Conservation (phyloP, 2,888 invertebrate species). For the Lomographa bimaculata region DNA sequence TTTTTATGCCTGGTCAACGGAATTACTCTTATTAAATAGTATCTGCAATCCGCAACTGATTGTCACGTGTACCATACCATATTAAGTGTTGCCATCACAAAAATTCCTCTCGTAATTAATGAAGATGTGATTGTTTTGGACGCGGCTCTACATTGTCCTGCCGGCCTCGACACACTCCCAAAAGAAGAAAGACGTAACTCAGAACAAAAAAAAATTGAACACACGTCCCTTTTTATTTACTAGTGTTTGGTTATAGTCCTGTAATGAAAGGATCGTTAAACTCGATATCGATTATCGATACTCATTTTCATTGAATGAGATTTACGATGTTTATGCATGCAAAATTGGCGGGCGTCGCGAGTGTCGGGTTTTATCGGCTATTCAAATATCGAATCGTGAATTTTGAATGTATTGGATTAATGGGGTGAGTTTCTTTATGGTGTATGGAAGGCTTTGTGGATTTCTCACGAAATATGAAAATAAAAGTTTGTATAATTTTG, state of each 20-base stretch:
- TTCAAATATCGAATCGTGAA: constrained; percentile 65
- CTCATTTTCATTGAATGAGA: constrained; percentile 72
- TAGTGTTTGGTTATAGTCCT: constrained; percentile 43
- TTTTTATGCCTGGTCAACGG: constrained; percentile 24
- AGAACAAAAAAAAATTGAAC: not conserved
- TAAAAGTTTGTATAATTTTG: too few relatives aligned
- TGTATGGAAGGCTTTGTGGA: too few relatives aligned
- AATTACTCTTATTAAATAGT: constrained; percentile 30
- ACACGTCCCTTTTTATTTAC: constrained; percentile 21
- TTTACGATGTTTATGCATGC: constrained; percentile 77
- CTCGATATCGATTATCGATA: constrained; percentile 70
- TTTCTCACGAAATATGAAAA: constrained; percentile 29
- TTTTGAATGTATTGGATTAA: constrained; percentile 65
- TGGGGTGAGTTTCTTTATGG: constrained; percentile 50
- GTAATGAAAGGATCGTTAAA: constrained; percentile 66
- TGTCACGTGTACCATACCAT: constrained; percentile 41
- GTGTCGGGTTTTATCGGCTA: constrained; percentile 75
- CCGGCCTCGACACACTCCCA: constrained; percentile 35
- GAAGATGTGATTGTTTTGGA: constrained; percentile 75
- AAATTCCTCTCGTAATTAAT: constrained; percentile 76
- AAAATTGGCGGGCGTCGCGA: constrained; percentile 69
- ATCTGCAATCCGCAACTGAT: constrained; percentile 37
- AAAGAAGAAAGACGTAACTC: constrained; percentile 5
- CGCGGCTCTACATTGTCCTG: constrained; percentile 55
- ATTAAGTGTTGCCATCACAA: constrained; percentile 49